These are phyloP conservation scores for Furnarius figulus DNA, from an alignment of 2,113 vertebrate species.

Conservation along the genomic window DNA sequence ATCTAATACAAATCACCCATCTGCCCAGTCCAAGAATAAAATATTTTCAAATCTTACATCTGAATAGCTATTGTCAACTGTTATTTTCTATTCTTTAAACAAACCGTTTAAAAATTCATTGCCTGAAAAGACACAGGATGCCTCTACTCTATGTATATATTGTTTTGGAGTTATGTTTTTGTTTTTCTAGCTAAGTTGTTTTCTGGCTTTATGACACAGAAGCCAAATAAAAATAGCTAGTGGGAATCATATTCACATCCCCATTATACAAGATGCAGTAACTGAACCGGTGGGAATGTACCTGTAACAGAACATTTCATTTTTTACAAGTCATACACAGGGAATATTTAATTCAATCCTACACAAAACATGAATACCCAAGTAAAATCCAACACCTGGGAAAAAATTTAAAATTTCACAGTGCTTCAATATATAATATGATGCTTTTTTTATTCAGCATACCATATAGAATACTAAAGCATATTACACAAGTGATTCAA, in stretches of 20 bases:
- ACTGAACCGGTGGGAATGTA: not conserved
- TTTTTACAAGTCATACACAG: not conserved
- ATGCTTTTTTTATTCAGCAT: not conserved
- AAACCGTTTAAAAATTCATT: conserved; percentile 66
- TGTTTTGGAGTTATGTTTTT: not conserved
- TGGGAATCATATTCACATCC: not conserved
- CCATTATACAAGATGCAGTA: not conserved
- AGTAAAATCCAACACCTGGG: not conserved
- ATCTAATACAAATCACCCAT: conserved; percentile 49
- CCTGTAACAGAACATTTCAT: not conserved
- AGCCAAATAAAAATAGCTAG: conserved; percentile 33
- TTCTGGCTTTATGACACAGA: not conserved
- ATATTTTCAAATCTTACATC: conserved; percentile 5
- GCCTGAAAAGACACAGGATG: not conserved
- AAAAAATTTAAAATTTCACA: not conserved
- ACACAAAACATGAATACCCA: not conserved
- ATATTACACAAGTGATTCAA: not conserved
- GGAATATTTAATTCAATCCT: not conserved
- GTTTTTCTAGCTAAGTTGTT: conserved; percentile 19
- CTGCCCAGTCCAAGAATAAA: conserved; percentile 7
- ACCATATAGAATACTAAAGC: not conserved
- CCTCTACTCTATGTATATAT: not conserved
- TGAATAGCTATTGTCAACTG: not conserved
- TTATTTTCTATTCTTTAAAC: conserved; percentile 29
- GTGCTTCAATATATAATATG: not conserved